Evolutionary conservation across 2,888 invertebrate species (phyloP).

Genomic region (Cephalotes varians): DNA sequence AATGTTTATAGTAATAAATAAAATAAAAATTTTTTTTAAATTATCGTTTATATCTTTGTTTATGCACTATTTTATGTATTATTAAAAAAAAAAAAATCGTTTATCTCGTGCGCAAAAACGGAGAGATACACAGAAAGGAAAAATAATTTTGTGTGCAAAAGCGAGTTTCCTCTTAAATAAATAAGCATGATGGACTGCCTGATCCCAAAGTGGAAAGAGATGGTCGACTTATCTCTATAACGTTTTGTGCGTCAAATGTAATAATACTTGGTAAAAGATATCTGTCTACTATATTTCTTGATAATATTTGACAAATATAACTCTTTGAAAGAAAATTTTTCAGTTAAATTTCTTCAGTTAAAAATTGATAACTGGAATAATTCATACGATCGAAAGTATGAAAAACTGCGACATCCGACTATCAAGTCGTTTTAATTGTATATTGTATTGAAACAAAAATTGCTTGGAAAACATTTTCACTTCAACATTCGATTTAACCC

Average conservation of each 20-base stretch:
- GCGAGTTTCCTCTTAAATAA: slow-evolving; percentile 14
- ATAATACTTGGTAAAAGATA: background rate
- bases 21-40: background rate
- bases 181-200: slow-evolving; percentile 8
- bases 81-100: background rate
- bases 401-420: background rate
- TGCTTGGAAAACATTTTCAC: background rate
- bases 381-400: background rate
- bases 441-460: background rate
- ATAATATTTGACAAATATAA: background rate
- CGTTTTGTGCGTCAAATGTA: slow-evolving; percentile 24
- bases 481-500: background rate
- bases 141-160: slow-evolving; percentile 7
- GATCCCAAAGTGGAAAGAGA: slow-evolving; percentile 4
- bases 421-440: background rate
- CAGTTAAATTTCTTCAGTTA: background rate
- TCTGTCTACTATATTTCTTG: background rate
- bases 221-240: slow-evolving; percentile 12
- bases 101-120: background rate
- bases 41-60: background rate
- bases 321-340: background rate
- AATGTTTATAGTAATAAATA: too few relatives aligned
- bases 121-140: background rate
- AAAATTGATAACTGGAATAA: background rate
- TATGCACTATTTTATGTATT: background rate